Percentiles rank a stretch among this genome's conserved stretches.
phyloP scores from a whole-genome alignment of 2,113 vertebrate species.

The Sinocyclocheilus grahami region DNA sequence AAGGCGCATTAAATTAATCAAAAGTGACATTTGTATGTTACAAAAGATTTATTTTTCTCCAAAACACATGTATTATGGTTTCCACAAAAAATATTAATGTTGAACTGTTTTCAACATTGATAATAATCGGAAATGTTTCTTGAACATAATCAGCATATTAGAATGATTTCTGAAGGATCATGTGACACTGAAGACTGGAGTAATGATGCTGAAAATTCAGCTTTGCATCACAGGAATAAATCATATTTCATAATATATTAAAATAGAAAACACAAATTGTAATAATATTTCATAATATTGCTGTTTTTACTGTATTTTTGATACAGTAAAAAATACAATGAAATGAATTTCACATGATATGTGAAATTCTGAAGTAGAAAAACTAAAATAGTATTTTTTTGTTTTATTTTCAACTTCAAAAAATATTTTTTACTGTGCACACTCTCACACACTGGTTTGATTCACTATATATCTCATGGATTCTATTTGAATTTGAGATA shows the following conservation, averaged over 20 bases:
- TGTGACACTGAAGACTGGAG: background rate
- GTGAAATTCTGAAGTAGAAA: too few relatives aligned
- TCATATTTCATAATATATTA: background rate
- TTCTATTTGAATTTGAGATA: background rate
- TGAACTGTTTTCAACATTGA: background rate
- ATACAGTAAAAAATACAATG: too few relatives aligned
- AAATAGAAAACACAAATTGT: too few relatives aligned
- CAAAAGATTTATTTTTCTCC: background rate
- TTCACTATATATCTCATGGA: background rate
- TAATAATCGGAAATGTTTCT: background rate
- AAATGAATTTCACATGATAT: too few relatives aligned
- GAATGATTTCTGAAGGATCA: background rate
- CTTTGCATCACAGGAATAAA: background rate
- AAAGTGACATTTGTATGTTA: too few relatives aligned
- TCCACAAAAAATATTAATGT: background rate
- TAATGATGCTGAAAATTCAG: background rate
- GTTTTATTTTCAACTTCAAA: too few relatives aligned
- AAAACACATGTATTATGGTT: background rate
- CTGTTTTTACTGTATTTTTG: background rate
- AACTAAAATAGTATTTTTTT: too few relatives aligned
- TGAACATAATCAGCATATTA: background rate
- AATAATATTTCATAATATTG: too few relatives aligned
- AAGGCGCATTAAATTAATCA: background rate
- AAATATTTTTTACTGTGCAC: too few relatives aligned
- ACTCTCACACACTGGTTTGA: background rate